Evolutionary conservation across 1,140 invertebrate species (phyloP).

Genomic region (Saccostrea cuccullata): DNA sequence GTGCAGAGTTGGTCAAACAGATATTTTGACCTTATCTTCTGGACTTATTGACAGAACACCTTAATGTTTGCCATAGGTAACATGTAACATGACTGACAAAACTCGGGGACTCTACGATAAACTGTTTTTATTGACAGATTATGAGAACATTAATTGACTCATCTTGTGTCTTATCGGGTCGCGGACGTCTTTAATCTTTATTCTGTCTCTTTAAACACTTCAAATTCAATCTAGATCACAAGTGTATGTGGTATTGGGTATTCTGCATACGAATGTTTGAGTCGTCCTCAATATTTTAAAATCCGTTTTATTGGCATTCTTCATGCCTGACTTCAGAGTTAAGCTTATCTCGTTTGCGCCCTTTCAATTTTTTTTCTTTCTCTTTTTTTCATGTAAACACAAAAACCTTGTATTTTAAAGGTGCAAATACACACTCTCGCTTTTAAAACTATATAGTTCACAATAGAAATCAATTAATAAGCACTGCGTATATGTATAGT

Average conservation of each 20-base stretch:
- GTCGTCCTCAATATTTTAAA: not conserved
- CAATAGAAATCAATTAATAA: not conserved
- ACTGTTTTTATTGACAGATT: constrained; percentile 32
- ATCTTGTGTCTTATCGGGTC: constrained; percentile 13
- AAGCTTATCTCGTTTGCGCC: not conserved
- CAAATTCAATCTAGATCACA: constrained; percentile 11
- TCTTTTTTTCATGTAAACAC: not conserved
- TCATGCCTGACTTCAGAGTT: constrained; percentile 7
- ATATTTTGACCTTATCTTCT: not conserved
- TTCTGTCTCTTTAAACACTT: constrained; percentile 25
- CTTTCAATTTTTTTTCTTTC: constrained; percentile 20
- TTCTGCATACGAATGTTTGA: constrained; percentile 3
- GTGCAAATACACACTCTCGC: not conserved
- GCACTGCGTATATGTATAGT: not conserved
- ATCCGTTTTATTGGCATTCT: constrained; percentile 2
- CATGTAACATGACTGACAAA: not conserved
- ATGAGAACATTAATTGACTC: constrained; percentile 17
- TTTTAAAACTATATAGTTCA: not conserved
- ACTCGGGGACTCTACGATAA: not conserved
- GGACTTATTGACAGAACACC: constrained; percentile 15
- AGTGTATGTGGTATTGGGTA: not conserved
- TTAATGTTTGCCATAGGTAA: constrained; percentile 10
- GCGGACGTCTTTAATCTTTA: not conserved
- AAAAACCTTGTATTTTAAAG: not conserved
- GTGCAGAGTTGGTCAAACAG: not conserved